Evolutionary conservation across 2,797 vertebrate genomes (phyloP).

Genomic region (Betta splendens): DNA sequence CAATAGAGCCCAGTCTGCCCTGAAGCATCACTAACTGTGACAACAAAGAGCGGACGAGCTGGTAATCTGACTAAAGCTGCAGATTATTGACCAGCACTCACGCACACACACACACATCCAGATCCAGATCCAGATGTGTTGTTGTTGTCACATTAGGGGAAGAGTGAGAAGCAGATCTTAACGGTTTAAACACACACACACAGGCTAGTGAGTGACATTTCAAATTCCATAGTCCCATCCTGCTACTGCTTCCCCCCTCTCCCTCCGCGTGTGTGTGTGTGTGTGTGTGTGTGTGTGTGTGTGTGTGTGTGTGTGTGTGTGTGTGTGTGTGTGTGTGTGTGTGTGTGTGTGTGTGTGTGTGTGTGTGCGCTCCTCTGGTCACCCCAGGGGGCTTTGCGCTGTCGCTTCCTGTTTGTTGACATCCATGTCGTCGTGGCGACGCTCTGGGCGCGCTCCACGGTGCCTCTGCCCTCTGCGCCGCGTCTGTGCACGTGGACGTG

Average conservation of each 20-base stretch:
- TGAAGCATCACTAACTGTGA: slow-evolving; percentile 54
- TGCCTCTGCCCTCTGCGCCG: slow-evolving; percentile 51
- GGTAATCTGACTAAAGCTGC: slow-evolving; percentile 78
- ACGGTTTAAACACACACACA: slow-evolving; percentile 19
- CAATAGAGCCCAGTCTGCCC: slow-evolving; percentile 61
- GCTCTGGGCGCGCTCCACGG: slow-evolving; percentile 71
- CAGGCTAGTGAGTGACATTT: slow-evolving; percentile 68
- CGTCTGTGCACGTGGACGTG: slow-evolving; percentile 30
- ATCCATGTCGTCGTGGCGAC: slow-evolving; percentile 71
- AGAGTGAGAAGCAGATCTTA: slow-evolving; percentile 33
- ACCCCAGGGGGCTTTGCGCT: slow-evolving; percentile 72
- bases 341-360: slow-evolving; percentile 46
- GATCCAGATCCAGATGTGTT: slow-evolving; percentile 41
- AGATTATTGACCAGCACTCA: slow-evolving; percentile 75
- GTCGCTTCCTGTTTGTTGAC: slow-evolving; percentile 81
- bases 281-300: slow-evolving; percentile 55
- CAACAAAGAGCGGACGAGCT: slow-evolving; percentile 64
- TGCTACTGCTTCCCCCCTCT: slow-evolving; percentile 33
- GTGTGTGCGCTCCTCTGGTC: slow-evolving; percentile 64
- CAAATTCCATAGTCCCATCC: slow-evolving; percentile 64
- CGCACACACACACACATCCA: slow-evolving; percentile 15
- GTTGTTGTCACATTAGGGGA: slow-evolving; percentile 40
- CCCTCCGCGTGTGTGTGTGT: slow-evolving; percentile 48
- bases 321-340: slow-evolving; percentile 28
- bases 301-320: slow-evolving; percentile 14